Conservation (phyloP, 2,113 vertebrate species). For the Crocuta crocuta region DNA sequence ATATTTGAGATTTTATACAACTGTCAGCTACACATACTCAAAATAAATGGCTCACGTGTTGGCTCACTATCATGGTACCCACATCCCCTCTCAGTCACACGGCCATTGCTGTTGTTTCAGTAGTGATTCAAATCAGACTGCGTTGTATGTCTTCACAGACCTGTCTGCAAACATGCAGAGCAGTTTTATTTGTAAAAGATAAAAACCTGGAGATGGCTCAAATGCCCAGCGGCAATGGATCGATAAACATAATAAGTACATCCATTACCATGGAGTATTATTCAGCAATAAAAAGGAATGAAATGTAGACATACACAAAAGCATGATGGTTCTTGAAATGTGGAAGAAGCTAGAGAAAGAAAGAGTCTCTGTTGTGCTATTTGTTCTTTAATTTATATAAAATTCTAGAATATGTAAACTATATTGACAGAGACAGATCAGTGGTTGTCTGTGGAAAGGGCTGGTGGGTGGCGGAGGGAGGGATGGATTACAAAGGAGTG, state of each 20-base stretch:
- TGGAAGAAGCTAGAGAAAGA: background rate
- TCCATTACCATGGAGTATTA: background rate
- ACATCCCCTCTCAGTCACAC: background rate
- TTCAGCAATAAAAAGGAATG: background rate
- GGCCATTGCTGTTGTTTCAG: background rate
- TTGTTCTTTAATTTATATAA: background rate
- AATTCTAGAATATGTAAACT: background rate
- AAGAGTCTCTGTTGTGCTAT: background rate
- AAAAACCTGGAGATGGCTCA: background rate
- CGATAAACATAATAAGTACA: background rate
- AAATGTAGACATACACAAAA: background rate
- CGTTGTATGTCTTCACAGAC: background rate
- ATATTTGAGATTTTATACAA: conserved; percentile 1
- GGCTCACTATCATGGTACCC: background rate
- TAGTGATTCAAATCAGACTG: background rate
- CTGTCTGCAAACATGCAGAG: background rate
- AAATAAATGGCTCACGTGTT: background rate
- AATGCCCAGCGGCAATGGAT: background rate
- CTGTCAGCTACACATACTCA: background rate
- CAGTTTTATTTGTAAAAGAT: background rate
- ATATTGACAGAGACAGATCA: background rate
- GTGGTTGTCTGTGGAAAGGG: background rate
- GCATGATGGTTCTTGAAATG: background rate
- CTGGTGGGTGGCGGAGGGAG: background rate
- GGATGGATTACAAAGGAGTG: background rate